Base-by-base conservation (phyloP, 2,797 vertebrate species). In the Philypnodon macrostomus region DNA sequence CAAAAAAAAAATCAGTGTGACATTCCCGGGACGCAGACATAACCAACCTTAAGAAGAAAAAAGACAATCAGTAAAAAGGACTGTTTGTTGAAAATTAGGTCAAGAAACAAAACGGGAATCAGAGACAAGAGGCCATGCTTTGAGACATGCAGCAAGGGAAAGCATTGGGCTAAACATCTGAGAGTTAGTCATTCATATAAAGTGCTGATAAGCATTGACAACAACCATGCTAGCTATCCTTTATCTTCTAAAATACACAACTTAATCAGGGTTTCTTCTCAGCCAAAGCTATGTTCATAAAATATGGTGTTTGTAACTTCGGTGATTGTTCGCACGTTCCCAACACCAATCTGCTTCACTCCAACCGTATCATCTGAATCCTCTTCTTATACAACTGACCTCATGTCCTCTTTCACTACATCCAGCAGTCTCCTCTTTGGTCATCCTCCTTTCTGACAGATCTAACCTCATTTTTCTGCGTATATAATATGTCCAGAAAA, bases 81-180 rank as follows among this genome's bases (percentile, higher is more conserved):
- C 30, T 50, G 57, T 70, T 39, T 36, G 33, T 23, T 41, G 53
- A 51, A 45, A 61, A 50, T 29, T 47, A 14, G 37, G 27, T 47
- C 19, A 35, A 60, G 36, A 34, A 42, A 58, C 48, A 27, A 56
- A 58, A 70, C 51, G 47, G 63, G 7, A 34, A 5, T 21, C n/a
- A n/a, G n/a, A n/a, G 30, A 52, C 46, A 51, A 58, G 63, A 27
- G 53, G 18, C 14, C 40, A 24, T 71, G 47, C 48, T 58, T 35
- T 45, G 51, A 40, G 49, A 52, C 79, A 75, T 86, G 83, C 79
- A 71, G 34, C 40, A 50, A 32, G 48, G 49, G 30, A 55, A n/a
- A 58, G 56, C 41, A 10, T 36, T 53, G 53, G 54, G 18, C 44
- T 50, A 24, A 54, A 58, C 47, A 42, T 62, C 19, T 48, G 23